Percentiles rank a stretch among this genome's conserved stretches.
Evolutionary conservation across 2,113 vertebrate species (phyloP).

Genomic region (Albula glossodonta): DNA sequence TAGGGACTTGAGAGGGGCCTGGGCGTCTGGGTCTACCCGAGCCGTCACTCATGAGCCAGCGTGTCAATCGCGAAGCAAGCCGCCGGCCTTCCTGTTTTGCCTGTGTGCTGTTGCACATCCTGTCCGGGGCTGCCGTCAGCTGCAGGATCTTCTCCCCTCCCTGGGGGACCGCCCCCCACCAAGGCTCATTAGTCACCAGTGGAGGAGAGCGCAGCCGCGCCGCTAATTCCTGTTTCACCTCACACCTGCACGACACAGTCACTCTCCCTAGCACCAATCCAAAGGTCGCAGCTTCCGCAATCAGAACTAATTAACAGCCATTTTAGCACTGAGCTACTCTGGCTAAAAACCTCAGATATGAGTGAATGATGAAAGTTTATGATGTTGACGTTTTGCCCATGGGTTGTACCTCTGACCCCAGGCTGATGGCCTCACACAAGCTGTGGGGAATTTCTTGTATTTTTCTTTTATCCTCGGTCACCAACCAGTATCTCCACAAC

Average conservation of each 20-base stretch:
- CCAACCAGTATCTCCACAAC: background rate
- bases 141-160: conserved; percentile 69
- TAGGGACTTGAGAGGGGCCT: conserved; percentile 47
- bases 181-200: conserved; percentile 71
- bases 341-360: conserved; percentile 34
- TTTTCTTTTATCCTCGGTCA: conserved; percentile 30
- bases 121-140: conserved; percentile 71
- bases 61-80: conserved; percentile 68
- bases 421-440: conserved; percentile 46
- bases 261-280: conserved; percentile 54
- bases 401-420: conserved; percentile 39
- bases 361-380: conserved; percentile 44
- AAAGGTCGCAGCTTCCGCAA: conserved; percentile 48
- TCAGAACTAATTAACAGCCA: conserved; percentile 52
- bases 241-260: conserved; percentile 59
- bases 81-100: conserved; percentile 85
- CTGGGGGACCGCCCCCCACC: conserved; percentile 73
- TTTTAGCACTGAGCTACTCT: conserved; percentile 41
- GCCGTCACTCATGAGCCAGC: conserved; percentile 60
- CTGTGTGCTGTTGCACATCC: conserved; percentile 74
- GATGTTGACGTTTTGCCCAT: conserved; percentile 15
- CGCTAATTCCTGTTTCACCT: conserved; percentile 78
- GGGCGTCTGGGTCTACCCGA: conserved; percentile 44
- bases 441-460: conserved; percentile 25
- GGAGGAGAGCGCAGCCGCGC: conserved; percentile 69